phyloP scores from a whole-genome alignment of 2,113 vertebrate species.

The Fregetta grallaria region DNA sequence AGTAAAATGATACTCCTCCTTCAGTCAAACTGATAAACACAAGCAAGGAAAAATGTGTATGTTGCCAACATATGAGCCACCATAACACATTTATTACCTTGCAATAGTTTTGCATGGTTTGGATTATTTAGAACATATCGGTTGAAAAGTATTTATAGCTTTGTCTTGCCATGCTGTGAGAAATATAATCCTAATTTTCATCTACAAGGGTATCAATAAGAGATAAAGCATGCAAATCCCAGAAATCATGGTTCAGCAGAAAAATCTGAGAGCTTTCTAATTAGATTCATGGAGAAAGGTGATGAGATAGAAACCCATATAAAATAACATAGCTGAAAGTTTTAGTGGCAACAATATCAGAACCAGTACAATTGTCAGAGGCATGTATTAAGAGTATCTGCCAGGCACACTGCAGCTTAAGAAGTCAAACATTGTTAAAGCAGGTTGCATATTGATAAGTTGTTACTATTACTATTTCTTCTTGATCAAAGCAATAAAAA shows the following conservation, averaged over 20 bases:
- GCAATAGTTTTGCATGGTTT: background rate
- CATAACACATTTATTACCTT: background rate
- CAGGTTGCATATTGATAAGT: background rate
- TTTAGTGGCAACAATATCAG: background rate
- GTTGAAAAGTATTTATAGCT: background rate
- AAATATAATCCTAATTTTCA: background rate
- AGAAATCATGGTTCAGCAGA: background rate
- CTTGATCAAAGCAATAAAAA: background rate
- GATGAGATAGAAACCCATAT: background rate
- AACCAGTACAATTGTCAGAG: background rate
- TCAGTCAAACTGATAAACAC: background rate
- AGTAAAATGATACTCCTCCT: background rate
- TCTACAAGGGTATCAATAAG: background rate
- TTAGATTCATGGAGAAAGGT: background rate
- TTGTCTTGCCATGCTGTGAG: background rate
- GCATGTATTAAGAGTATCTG: background rate
- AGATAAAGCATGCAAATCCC: background rate
- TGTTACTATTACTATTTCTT: background rate
- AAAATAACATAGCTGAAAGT: background rate
- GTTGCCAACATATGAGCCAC: background rate
- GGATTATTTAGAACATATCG: background rate
- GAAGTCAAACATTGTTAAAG: background rate
- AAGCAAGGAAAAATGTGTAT: background rate
- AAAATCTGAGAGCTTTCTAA: background rate
- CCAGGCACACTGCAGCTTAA: background rate